Evolutionary conservation across 2,888 invertebrate species (phyloP).

Genomic region (Drosophila recens): DNA sequence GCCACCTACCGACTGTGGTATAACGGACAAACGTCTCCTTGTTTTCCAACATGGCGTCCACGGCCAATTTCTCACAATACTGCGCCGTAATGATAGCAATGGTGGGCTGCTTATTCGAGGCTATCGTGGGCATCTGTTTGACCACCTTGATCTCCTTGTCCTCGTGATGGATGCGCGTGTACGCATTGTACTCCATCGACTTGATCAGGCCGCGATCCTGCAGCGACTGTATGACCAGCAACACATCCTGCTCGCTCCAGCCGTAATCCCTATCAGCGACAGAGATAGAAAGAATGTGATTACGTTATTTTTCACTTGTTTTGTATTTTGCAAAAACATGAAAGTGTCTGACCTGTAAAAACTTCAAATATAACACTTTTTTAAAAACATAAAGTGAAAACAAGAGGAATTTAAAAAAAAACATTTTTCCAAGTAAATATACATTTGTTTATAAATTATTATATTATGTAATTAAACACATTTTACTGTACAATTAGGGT

Average conservation of each 20-base stretch:
- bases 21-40: conserved; percentile 98
- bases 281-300: not conserved
- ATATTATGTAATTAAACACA: too few relatives aligned
- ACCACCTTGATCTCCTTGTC: conserved; percentile 94
- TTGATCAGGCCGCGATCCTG: conserved; percentile 94
- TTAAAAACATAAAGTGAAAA: too few relatives aligned
- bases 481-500: too few relatives aligned
- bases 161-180: conserved; percentile 93
- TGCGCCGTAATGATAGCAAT: conserved; percentile 99
- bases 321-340: too few relatives aligned
- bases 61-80: conserved; percentile 98
- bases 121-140: conserved; percentile 97
- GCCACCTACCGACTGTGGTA: conserved; percentile 95
- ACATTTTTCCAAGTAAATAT: too few relatives aligned
- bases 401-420: too few relatives aligned
- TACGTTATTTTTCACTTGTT: too few relatives aligned
- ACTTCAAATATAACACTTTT: not conserved
- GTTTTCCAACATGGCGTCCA: conserved; percentile 98
- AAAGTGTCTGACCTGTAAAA: too few relatives aligned
- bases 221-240: conserved; percentile 90
- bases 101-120: conserved; percentile 95
- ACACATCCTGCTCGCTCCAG: conserved; percentile 93
- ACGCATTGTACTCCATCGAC: conserved; percentile 93
- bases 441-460: not conserved
- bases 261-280: conserved; percentile 88